Evolutionary conservation across 2,888 invertebrate species (phyloP).

Genomic region (Trissolcus brochymenae): DNA sequence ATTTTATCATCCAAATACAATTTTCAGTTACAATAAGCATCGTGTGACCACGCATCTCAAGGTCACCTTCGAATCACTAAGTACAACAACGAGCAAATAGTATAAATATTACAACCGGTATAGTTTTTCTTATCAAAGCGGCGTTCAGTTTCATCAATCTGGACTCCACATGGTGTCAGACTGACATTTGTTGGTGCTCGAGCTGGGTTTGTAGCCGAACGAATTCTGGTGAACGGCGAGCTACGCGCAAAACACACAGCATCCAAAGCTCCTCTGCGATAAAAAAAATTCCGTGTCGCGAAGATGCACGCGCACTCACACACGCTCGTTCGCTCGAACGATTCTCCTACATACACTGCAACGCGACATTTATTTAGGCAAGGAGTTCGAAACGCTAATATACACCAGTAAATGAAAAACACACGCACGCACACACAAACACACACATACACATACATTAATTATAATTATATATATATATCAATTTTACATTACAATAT

Average conservation of each 20-base stretch:
- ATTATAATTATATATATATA: constrained; percentile 70
- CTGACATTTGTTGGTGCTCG: too few species aligned
- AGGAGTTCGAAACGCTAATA: constrained; percentile 77
- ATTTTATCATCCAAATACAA: too few species aligned
- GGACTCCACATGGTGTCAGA: too few species aligned
- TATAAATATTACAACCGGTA: constrained; percentile 1
- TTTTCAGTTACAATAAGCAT: not conserved
- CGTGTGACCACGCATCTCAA: not conserved
- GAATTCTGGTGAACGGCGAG: too few species aligned
- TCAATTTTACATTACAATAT: constrained; percentile 71
- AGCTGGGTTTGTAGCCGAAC: too few species aligned
- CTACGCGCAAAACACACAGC: too few species aligned
- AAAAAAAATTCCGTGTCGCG: not conserved
- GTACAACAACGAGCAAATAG: too few species aligned
- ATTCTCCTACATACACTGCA: constrained; percentile 53
- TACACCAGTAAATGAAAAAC: constrained; percentile 67
- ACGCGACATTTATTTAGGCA: constrained; percentile 71
- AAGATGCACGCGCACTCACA: constrained; percentile 2
- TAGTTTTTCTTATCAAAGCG: not conserved
- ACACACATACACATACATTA: constrained; percentile 48
- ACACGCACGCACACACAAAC: constrained; percentile 35
- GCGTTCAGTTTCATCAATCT: not conserved
- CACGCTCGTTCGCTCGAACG: constrained; percentile 30
- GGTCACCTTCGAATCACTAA: too few species aligned
- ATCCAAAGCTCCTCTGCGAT: too few species aligned